Evolutionary conservation across 2,888 invertebrate species (phyloP).

Genomic region (Kuschelorhynchus macadamiae): DNA sequence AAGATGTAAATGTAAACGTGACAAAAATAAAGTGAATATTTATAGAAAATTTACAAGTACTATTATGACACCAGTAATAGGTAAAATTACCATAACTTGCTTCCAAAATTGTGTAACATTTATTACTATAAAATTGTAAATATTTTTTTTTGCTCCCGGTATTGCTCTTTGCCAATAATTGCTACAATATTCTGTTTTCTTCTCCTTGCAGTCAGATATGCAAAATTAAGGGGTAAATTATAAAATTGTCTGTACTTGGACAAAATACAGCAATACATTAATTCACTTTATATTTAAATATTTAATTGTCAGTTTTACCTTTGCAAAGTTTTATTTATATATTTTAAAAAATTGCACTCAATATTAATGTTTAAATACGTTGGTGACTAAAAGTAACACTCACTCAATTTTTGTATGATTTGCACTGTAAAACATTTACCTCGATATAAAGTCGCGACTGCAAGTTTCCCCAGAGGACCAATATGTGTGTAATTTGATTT

Average conservation of each 20-base stretch:
- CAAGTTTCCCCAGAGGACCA: constrained; percentile 43
- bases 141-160: constrained; percentile 56
- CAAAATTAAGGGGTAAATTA: constrained; percentile 23
- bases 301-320: too few species aligned
- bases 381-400: too few species aligned
- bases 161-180: constrained; percentile 67
- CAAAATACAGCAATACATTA: background rate
- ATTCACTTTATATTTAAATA: too few species aligned
- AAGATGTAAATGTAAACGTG: constrained; percentile 40
- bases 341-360: too few species aligned
- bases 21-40: constrained; percentile 52
- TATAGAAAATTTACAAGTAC: constrained; percentile 62
- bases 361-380: too few species aligned
- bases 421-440: background rate
- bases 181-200: constrained; percentile 47
- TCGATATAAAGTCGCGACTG: constrained; percentile 21
- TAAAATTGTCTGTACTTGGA: background rate
- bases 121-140: constrained; percentile 49
- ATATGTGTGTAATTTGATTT: constrained; percentile 36
- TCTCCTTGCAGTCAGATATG: constrained; percentile 22
- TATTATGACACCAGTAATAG: constrained; percentile 47
- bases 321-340: too few species aligned
- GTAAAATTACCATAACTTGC: constrained; percentile 50
- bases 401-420: too few species aligned
- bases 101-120: constrained; percentile 59